These are phyloP conservation scores for Globicephala melas DNA, from an alignment of 2,113 vertebrate species.

Conservation along the genomic window DNA sequence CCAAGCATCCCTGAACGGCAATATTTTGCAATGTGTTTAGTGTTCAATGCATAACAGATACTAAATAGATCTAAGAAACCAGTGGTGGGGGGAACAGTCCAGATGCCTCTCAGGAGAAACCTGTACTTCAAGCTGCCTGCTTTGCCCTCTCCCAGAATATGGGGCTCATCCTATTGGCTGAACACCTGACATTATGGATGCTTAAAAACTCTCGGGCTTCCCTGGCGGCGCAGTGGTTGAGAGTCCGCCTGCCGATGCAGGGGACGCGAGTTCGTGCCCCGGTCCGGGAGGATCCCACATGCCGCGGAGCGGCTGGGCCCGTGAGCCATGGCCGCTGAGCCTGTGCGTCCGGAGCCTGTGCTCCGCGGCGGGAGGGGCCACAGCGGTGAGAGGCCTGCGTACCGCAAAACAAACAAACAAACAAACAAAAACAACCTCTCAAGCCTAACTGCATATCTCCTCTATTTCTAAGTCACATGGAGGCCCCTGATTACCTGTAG, in stretches of 20 bases:
- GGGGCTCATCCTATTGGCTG: fast-evolving
- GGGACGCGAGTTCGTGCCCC: too few relatives aligned
- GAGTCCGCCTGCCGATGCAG: too few relatives aligned
- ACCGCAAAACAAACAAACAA: too few relatives aligned
- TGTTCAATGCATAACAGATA: not conserved
- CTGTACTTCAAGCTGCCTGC: fast-evolving
- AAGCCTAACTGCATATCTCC: fast-evolving
- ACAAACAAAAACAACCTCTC: fast-evolving
- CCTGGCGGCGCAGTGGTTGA: too few relatives aligned
- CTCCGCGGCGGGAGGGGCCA: too few relatives aligned
- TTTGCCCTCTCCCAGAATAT: fast-evolving
- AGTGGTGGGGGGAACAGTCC: fast-evolving
- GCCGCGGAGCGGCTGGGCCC: too few relatives aligned
- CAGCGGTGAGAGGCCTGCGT: too few relatives aligned
- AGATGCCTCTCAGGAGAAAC: not conserved
- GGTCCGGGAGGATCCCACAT: too few relatives aligned
- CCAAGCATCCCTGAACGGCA: not conserved
- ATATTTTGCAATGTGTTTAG: not conserved
- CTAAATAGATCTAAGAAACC: not conserved
- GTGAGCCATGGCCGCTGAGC: too few relatives aligned
- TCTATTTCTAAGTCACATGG: not conserved
- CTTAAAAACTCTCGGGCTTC: not conserved
- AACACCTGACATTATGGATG: fast-evolving
- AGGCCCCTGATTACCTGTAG: fast-evolving
- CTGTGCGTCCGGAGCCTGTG: too few relatives aligned